Conservation (phyloP, 2,113 vertebrate genomes). For the Prolemur simus region DNA sequence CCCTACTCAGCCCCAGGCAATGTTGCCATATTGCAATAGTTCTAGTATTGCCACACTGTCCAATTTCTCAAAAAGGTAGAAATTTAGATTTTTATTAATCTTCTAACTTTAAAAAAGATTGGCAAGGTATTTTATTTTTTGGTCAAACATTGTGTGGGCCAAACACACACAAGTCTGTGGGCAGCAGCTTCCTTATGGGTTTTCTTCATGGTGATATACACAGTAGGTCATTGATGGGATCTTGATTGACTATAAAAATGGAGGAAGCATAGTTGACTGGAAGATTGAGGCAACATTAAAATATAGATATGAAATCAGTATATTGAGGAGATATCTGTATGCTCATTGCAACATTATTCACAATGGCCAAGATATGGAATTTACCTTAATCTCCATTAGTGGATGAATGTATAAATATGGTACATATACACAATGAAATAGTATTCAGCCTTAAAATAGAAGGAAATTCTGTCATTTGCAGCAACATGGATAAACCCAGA, state of each 20-base stretch:
- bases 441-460: not conserved
- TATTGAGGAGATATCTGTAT: not conserved
- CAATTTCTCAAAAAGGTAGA: not conserved
- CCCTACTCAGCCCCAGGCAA: not conserved
- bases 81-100: not conserved
- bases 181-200: not conserved
- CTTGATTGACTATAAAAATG: not conserved
- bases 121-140: not conserved
- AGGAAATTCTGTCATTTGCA: not conserved
- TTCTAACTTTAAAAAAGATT: not conserved
- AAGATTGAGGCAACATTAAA: not conserved
- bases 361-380: not conserved
- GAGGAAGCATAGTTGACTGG: not conserved
- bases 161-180: not conserved
- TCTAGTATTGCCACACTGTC: not conserved
- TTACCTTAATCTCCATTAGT: not conserved
- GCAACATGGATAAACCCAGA: not conserved
- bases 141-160: not conserved
- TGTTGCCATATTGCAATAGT: not conserved
- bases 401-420: not conserved
- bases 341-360: not conserved
- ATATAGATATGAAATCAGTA: not conserved
- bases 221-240: not conserved
- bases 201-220: not conserved
- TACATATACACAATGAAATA: no score